These are phyloP conservation scores for Byasa hedistus DNA, from an alignment of 2,888 invertebrate genomes.

Conservation along the genomic window DNA sequence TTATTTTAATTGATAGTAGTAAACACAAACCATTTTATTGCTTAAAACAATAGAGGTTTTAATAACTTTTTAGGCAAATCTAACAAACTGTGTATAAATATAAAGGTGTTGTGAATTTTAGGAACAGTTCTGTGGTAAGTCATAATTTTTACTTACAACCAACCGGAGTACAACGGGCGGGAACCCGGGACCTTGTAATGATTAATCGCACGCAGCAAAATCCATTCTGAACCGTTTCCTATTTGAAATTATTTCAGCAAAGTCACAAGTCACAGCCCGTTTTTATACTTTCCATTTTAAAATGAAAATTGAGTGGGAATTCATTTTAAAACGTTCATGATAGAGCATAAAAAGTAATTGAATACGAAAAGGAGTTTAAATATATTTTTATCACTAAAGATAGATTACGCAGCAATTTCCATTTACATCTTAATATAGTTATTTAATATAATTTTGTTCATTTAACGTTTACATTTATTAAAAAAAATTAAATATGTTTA, in stretches of 20 bases:
- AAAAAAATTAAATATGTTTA: too few relatives aligned
- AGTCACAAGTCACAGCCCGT: constrained; percentile 24
- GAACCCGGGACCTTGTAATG: constrained; percentile 16
- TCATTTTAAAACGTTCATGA: too few relatives aligned
- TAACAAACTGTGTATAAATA: not conserved
- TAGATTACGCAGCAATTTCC: too few relatives aligned
- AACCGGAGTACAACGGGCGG: constrained; percentile 5
- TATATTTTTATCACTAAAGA: too few relatives aligned
- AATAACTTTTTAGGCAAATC: too few relatives aligned
- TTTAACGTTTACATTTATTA: too few relatives aligned
- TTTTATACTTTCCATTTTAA: constrained; percentile 7
- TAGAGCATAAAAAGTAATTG: not conserved
- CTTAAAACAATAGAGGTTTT: too few relatives aligned
- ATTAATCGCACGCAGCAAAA: constrained; percentile 23
- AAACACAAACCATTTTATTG: too few relatives aligned
- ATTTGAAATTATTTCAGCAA: constrained; percentile 20
- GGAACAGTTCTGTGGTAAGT: not conserved
- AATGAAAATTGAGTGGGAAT: constrained; percentile 3
- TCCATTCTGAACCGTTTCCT: constrained; percentile 21
- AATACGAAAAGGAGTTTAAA: not conserved
- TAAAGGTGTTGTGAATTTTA: not conserved
- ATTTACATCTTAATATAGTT: too few relatives aligned
- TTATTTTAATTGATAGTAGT: too few relatives aligned
- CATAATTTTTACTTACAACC: constrained; percentile 17
- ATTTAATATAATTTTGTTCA: too few relatives aligned